A percentile compares a stretch with the other conserved stretches of the same genome.
phyloP scores from a whole-genome alignment of 2,113 vertebrate species.

The Ondatra zibethicus region DNA sequence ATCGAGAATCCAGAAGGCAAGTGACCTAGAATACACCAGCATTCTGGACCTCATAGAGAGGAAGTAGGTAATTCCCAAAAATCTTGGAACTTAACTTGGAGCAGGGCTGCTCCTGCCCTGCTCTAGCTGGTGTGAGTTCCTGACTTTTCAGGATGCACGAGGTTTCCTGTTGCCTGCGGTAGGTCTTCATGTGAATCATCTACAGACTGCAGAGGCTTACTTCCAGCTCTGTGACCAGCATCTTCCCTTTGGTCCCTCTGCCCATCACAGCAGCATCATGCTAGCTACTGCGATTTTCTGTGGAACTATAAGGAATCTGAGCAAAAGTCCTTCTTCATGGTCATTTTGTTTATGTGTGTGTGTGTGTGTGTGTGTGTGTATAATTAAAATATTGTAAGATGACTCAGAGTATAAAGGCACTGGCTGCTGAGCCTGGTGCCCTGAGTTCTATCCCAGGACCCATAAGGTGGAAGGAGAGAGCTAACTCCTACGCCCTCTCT shows the following conservation, averaged over 20 bases:
- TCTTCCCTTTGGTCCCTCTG: neutral
- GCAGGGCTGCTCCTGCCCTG: neutral
- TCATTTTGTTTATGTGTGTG: too few species aligned
- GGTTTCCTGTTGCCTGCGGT: neutral
- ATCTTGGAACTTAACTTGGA: neutral
- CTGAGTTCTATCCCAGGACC: neutral
- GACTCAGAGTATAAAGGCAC: neutral
- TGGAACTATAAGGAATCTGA: neutral
- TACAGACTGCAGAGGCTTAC: neutral
- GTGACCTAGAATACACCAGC: neutral
- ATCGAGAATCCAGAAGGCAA: conserved; percentile 14
- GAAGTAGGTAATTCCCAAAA: neutral
- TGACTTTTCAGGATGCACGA: neutral
- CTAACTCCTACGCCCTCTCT: neutral
- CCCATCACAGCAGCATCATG: neutral
- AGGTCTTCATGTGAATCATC: neutral
- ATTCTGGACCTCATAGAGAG: neutral
- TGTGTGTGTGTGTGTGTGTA: too few species aligned
- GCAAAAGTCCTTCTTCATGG: neutral
- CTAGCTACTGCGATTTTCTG: neutral
- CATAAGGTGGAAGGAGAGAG: neutral
- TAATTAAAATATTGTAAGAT: too few species aligned
- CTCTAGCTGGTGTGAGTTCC: neutral
- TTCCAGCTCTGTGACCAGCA: neutral
- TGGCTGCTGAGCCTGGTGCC: neutral